Base-by-base conservation (phyloP, 2,888 invertebrate genomes). In the Herminia tarsipennalis region DNA sequence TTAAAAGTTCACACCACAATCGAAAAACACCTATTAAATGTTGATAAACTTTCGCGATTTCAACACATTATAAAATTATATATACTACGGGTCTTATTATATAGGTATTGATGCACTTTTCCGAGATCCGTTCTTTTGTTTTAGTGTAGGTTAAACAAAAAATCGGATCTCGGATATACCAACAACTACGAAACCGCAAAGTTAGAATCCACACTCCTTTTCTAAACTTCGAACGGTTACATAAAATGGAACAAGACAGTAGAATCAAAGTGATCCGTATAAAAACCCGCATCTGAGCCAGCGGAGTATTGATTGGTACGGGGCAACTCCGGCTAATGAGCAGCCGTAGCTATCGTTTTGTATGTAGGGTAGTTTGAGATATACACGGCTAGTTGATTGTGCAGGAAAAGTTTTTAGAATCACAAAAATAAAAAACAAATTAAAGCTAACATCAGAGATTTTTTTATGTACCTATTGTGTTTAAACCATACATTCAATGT, bases 271-370 rank as follows among this genome's bases (percentile, higher is more conserved):
- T 47, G 36, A 41, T 36, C 46, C 36, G 21, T 32, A 41, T 52
- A 55, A 55, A 59, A 58, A 45, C 55, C 49, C 47, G 47, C 36
- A 55, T 57, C 43, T 37, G 35, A 62, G 24, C 55, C 51, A 42
- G 52, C 44, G 21, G 20, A 17, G 48, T 66, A 64, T 64, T 58
- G 63, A 64, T 66, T 64, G 58, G 54, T 43, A 38, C 38, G 18
- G 51, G 47, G 55, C 5, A 65, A 57, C 63, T 57, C 43, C 35
- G 49, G 52, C 63, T 66, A 64, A 64, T 66, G 63, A 64, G 63
- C 38, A 43, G 52, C 17, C 45, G 44, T 38, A 33, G 30, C 46
- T 45, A 43, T 30, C 9, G 43, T 29, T 20, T 33, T 18, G 50
- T 32, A 41, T 44, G 17, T 55, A 29, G 14, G 25, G 32, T 30